Base-by-base conservation (phyloP, 2,113 vertebrate species). In the Dipodomys merriami region DNA sequence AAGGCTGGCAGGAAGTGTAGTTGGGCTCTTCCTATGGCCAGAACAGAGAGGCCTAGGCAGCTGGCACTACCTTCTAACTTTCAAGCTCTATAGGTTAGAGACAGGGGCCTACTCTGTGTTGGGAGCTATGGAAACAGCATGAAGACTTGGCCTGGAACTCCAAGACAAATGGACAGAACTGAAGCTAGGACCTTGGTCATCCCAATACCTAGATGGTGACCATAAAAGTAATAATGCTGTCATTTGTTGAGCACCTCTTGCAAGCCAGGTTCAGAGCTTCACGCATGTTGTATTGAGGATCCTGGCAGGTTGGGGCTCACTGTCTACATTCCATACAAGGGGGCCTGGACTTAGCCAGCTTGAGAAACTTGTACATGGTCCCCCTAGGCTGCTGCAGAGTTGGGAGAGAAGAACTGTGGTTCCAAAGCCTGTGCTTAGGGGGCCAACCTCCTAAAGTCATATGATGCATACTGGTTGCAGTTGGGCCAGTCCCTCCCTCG, bases 11-110 rank as follows among this genome's bases (percentile, higher is more conserved):
- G 49, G 73, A 78, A 80, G 72, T 76, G 8, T 68, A 68, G 79
- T 19, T 90, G 46, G 35, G 72, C 27, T 81, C 39, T 92, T 91
- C 33, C 57, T 83, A 7, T 85, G 90, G 78, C 74, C 73, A 90
- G 85, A 83, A 76, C 44, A 53, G 82, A 27, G 1, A 11, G 79
- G 25, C 39, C 25, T 39, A 46, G 86, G 15, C 53, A 64, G 68
- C 72, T 72, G 71, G 33, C n/a, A 30, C 64, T 69, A 18, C 68
- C 83, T 12, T 77, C 23, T 2, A 76, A 44, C 25, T 69, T 60
- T 74, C 65, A 78, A 69, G 81, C 67, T 76, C 73, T 88, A 6
- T 64, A 62, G 91, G 29, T 53, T 46, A 49, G 67, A 33, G 49
- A 35, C 6, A 29, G 20, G 27, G 65, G 9, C 29, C n/a, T 71